phyloP scores from a whole-genome alignment of 2,888 invertebrate genomes.

The Phengaris alcon region DNA sequence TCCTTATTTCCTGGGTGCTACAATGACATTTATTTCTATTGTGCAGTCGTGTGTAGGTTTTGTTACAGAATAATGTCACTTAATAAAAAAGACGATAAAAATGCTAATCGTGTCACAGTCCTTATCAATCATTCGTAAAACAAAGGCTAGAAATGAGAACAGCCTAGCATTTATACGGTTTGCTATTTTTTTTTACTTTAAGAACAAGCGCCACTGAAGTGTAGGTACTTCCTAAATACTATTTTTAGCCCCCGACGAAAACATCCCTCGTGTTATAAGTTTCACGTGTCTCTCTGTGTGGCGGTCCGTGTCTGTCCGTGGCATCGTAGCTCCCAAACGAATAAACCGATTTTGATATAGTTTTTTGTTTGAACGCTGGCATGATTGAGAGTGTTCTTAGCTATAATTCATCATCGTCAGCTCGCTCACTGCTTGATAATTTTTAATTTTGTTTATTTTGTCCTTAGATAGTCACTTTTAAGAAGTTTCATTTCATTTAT shows the following conservation, averaged over 20 bases:
- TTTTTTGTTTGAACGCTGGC: not conserved
- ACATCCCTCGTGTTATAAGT: not conserved
- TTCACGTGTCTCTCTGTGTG: not conserved
- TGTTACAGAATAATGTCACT: not conserved
- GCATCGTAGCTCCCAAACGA: not conserved
- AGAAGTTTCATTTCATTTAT: not conserved
- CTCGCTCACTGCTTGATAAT: no score
- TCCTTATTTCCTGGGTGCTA: constrained; percentile 18
- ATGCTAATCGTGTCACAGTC: not conserved
- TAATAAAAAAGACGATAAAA: constrained; percentile 2
- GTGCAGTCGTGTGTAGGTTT: constrained; percentile 23
- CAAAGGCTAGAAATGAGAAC: not conserved
- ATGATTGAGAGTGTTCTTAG: not conserved
- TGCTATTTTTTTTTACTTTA: not conserved
- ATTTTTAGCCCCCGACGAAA: not conserved
- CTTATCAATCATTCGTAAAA: not conserved
- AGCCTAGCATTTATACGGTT: not conserved
- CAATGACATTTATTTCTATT: constrained; percentile 26
- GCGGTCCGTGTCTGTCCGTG: no score
- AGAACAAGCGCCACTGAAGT: not conserved
- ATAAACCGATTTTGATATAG: not conserved
- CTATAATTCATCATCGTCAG: no score
- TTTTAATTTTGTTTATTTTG: no score
- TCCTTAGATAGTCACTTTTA: no score
- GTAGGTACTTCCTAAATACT: not conserved